Conservation (phyloP, 1,140 invertebrate genomes). For the Apis florea region DNA sequence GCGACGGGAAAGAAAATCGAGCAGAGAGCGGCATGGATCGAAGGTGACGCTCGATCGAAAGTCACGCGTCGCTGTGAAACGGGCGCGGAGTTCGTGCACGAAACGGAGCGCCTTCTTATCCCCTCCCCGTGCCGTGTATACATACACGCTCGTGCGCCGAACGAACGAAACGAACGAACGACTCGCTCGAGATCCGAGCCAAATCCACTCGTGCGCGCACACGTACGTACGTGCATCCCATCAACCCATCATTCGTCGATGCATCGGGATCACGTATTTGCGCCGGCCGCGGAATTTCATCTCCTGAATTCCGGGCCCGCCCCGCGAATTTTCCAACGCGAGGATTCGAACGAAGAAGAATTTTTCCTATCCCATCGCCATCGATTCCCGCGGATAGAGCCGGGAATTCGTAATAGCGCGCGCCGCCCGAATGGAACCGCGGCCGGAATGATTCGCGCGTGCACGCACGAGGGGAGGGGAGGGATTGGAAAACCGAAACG, state of each 20-base stretch:
- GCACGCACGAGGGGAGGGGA: background rate
- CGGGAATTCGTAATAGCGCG: slow-evolving; percentile 57
- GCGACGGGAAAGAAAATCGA: no score
- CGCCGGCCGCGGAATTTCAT: slow-evolving; percentile 60
- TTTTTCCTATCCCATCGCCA: slow-evolving; percentile 59
- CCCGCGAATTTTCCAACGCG: slow-evolving; percentile 53
- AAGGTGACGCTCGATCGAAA: no score
- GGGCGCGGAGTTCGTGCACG: no score
- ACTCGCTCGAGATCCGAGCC: no score
- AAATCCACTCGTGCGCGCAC: no score
- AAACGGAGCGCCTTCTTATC: no score
- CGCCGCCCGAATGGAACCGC: slow-evolving; percentile 45
- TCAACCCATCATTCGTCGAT: background rate
- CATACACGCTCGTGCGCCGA: no score
- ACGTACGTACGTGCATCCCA: no score
- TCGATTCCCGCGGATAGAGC: slow-evolving; percentile 55
- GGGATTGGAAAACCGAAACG: slow-evolving; percentile 52
- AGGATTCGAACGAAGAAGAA: slow-evolving; percentile 56
- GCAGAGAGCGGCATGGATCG: no score
- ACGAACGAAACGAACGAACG: no score
- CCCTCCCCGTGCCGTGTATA: no score
- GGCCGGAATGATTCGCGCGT: slow-evolving; percentile 49
- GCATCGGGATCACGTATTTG: slow-evolving; percentile 42
- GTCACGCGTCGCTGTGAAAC: no score
- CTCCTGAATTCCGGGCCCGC: slow-evolving; percentile 52